Evolutionary conservation across 2,888 invertebrate species (phyloP).

Genomic region (Alentia gelatinosa): DNA sequence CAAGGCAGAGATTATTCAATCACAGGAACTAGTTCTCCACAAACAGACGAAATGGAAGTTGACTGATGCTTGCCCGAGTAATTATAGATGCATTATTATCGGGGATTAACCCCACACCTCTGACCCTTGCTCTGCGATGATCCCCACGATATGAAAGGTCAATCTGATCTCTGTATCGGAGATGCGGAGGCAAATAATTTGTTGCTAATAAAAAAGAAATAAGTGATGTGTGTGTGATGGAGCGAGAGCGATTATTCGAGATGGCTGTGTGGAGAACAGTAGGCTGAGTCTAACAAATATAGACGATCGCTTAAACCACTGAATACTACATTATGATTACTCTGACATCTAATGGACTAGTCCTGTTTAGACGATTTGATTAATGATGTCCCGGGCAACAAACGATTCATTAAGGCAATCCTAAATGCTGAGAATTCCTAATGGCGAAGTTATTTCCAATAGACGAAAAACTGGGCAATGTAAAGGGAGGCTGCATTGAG

Average conservation of each 20-base stretch:
- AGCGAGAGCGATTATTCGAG: no score
- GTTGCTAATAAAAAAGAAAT: conserved; percentile 32
- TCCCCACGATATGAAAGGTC: not conserved
- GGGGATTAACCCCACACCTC: not conserved
- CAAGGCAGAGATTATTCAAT: not conserved
- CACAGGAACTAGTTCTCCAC: not conserved
- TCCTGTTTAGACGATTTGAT: not conserved
- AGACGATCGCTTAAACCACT: no score
- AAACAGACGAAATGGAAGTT: not conserved
- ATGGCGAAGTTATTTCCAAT: not conserved
- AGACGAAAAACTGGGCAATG: not conserved
- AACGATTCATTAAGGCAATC: conserved; percentile 1
- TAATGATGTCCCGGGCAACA: not conserved
- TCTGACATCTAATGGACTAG: not conserved
- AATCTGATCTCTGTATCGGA: not conserved
- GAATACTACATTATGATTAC: no score
- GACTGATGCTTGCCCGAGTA: not conserved
- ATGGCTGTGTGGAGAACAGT: no score
- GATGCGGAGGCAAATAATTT: not conserved
- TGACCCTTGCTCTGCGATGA: not conserved
- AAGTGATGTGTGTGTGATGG: conserved; percentile 5
- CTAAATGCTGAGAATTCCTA: not conserved
- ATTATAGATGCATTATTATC: conserved; percentile 13
- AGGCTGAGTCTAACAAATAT: no score
- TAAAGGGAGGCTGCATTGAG: no score